Evolutionary conservation across 2,797 vertebrate species (phyloP).

Genomic region (Pangasius macronema): DNA sequence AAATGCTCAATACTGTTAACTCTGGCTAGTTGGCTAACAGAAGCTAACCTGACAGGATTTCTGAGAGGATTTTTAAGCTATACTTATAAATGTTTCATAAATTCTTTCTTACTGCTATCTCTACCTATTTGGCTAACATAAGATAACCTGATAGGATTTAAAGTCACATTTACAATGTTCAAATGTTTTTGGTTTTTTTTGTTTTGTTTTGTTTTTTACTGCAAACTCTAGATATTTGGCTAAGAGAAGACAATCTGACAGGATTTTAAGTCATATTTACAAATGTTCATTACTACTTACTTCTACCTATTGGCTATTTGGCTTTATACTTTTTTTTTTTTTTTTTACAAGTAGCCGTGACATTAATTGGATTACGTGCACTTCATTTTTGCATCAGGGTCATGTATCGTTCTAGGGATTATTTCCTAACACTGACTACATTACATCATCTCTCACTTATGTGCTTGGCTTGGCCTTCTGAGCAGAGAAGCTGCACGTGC

Average conservation of each 20-base stretch:
- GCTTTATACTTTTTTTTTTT: neutral
- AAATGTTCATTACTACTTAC: neutral
- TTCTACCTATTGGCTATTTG: too few species aligned
- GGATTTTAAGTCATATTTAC: neutral
- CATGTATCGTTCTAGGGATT: conserved; percentile 13
- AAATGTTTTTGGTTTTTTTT: neutral
- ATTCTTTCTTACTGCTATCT: neutral
- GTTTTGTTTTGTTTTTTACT: too few species aligned
- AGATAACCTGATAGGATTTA: neutral
- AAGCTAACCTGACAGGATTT: neutral
- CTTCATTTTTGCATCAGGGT: neutral
- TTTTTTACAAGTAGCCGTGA: conserved; percentile 14
- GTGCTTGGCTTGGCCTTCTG: conserved; percentile 23
- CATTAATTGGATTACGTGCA: conserved; percentile 11
- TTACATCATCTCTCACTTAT: conserved; percentile 38
- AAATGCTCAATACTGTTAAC: neutral
- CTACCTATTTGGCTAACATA: neutral
- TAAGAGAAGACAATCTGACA: neutral
- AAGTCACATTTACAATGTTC: neutral
- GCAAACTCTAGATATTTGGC: neutral
- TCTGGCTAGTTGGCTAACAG: neutral
- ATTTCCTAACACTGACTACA: conserved; percentile 30
- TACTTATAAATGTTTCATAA: too few species aligned
- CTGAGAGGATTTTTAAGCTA: neutral
- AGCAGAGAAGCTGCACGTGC: conserved; percentile 1